Evolutionary conservation across 1,140 invertebrate species (phyloP).

Genomic region (Drosophila insularis): DNA sequence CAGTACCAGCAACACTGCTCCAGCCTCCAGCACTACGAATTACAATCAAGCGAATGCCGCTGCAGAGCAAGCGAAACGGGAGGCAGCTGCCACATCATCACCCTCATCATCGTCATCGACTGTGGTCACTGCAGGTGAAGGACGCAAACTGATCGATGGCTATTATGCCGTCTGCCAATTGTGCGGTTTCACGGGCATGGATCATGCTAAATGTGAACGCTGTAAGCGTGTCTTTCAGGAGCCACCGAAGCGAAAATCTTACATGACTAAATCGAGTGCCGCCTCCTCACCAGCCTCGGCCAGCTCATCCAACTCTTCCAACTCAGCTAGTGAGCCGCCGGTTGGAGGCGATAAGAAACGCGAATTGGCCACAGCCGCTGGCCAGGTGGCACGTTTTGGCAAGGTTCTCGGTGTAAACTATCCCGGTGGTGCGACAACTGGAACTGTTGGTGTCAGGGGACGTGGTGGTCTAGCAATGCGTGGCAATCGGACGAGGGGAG

Average conservation of each 20-base stretch:
- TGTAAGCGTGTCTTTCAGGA: slow-evolving; percentile 85
- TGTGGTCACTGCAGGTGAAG: slow-evolving; percentile 36
- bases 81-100: slow-evolving; percentile 29
- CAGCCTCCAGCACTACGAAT: slow-evolving; percentile 28
- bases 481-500: slow-evolving; percentile 64
- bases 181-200: slow-evolving; percentile 88
- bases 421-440: slow-evolving; percentile 21
- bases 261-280: slow-evolving; percentile 62
- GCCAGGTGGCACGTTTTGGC: slow-evolving; percentile 11
- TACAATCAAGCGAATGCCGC: slow-evolving; percentile 46
- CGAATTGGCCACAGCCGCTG: slow-evolving; percentile 31
- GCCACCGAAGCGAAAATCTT: slow-evolving; percentile 84
- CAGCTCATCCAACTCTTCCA: slow-evolving; percentile 44
- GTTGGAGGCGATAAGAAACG: slow-evolving; percentile 64
- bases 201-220: slow-evolving; percentile 88
- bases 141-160: slow-evolving; percentile 86
- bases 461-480: slow-evolving; percentile 56
- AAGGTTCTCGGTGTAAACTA: slow-evolving; percentile 34
- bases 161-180: slow-evolving; percentile 88
- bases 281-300: slow-evolving; percentile 51
- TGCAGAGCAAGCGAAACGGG: slow-evolving; percentile 53
- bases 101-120: slow-evolving; percentile 65
- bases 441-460: slow-evolving; percentile 30
- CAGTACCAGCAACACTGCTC: slow-evolving; percentile 23
- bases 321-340: slow-evolving; percentile 80